phyloP scores from a whole-genome alignment of 2,888 invertebrate genomes.

The Celastrina argiolus region DNA sequence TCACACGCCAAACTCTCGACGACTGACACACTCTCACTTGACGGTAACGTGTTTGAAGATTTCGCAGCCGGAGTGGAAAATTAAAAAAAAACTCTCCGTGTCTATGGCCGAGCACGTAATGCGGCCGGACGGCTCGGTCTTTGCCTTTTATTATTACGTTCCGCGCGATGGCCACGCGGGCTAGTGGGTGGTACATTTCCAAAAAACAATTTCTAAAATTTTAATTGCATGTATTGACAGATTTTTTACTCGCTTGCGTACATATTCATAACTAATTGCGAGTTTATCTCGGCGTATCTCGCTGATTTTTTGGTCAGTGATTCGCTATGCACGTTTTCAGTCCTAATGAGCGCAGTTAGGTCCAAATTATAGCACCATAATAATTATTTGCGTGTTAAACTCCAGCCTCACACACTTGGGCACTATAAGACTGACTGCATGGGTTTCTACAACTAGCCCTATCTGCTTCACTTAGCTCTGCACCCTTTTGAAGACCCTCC shows the following conservation, averaged over 20 bases:
- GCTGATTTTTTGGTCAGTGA: neutral
- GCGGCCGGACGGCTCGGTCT: constrained; percentile 45
- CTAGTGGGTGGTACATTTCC: constrained; percentile 41
- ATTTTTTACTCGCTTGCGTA: neutral
- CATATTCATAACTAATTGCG: neutral
- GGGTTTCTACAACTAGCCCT: too few relatives aligned
- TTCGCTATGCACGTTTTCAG: neutral
- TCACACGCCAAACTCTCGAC: constrained; percentile 73
- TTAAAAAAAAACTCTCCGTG: constrained; percentile 43
- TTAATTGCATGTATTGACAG: constrained; percentile 13
- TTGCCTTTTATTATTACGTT: constrained; percentile 73
- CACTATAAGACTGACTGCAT: too few relatives aligned
- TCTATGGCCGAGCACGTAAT: constrained; percentile 56
- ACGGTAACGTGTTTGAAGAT: constrained; percentile 64
- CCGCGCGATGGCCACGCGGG: constrained; percentile 56
- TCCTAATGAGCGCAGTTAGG: neutral
- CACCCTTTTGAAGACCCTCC: too few relatives aligned
- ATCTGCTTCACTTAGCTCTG: too few relatives aligned
- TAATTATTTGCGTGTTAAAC: too few relatives aligned
- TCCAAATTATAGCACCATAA: too few relatives aligned
- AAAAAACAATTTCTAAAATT: constrained; percentile 22
- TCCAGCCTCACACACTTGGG: too few relatives aligned
- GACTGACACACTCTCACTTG: constrained; percentile 68
- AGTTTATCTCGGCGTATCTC: neutral
- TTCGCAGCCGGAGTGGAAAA: constrained; percentile 40